phyloP scores from a whole-genome alignment of 2,797 vertebrate species.

The Pangasius mekongensis region DNA sequence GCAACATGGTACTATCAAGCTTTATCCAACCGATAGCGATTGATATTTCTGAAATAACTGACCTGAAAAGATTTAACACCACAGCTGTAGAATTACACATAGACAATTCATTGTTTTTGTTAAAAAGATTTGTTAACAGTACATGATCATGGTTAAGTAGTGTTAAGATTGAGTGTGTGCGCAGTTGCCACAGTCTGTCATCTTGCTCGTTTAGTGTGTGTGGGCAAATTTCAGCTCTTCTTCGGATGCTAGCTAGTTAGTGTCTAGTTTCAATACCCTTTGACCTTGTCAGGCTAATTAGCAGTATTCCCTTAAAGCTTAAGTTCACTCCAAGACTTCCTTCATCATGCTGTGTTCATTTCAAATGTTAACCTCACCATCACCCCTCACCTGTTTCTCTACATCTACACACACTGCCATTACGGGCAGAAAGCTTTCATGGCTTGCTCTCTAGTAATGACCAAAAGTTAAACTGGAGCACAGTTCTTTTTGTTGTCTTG shows the following conservation, averaged over 20 bases:
- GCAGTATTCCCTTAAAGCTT: conserved; percentile 50
- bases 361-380: conserved; percentile 21
- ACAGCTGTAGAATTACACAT: conserved; percentile 22
- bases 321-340: conserved; percentile 37
- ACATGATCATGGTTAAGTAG: conserved; percentile 17
- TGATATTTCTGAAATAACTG: conserved; percentile 30
- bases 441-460: neutral
- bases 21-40: conserved; percentile 12
- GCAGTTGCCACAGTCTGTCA: conserved; percentile 52
- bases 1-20: conserved; percentile 27
- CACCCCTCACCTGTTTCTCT: conserved; percentile 45
- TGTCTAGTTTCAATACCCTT: conserved; percentile 61
- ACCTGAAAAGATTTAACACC: conserved; percentile 30
- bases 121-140: conserved; percentile 2
- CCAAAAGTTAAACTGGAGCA: too few relatives aligned
- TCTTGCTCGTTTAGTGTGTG: conserved; percentile 17
- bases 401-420: conserved; percentile 15
- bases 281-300: conserved; percentile 62
- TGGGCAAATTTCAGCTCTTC: conserved; percentile 37
- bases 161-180: conserved; percentile 39
- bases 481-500: neutral
- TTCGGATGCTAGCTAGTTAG: conserved; percentile 52
- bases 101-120: neutral
- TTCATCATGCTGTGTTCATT: conserved; percentile 47
- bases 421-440: neutral